Evolutionary conservation across 1,140 invertebrate genomes (phyloP), one percentile per base, ranked within the genome.

Genomic region (Leptinotarsa texana): DNA sequence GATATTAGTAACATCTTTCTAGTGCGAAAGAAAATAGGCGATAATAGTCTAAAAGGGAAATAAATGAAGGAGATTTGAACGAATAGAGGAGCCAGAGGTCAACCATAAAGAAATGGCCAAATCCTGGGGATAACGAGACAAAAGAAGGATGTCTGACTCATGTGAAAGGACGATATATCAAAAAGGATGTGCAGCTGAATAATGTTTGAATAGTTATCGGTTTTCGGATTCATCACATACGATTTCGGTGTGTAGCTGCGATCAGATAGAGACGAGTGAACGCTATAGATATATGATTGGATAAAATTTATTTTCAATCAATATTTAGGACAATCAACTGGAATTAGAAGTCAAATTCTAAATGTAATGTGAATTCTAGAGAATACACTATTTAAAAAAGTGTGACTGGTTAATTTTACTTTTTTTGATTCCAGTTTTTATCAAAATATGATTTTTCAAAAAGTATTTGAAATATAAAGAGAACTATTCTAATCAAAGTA

Each of bases 31-130:
- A 57, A 77, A 79, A 79, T 79, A 77, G 76, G 76, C 78, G 78
- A 79, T 79, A 79, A 79, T 79, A 77, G 78, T 77, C 78, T 74
- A 74, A 79, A 77, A 79, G 78, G 78, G 74, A 79, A 75, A 79
- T 79, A 79, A 79, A 79, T 79, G 78, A 73, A 63, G 66, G 78
- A 75, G 76, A 77, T 77, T 79, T 79, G 75, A 79, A 79, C 73
- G 72, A 75, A 79, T 73, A 75, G 78, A 72, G 63, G 74, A 77
- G 76, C 48, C 75, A 77, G 71, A 76, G 78, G 78, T 79, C 76
- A 79, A 77, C 78, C 78, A 75, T 79, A 79, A 77, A 79, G 78
- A 79, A 77, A 79, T 77, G 78, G 75, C 74, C 76, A 65, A 77
- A 79, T 79, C 76, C 71, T 73, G 48, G 70, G 74, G 78, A 79